Conservation (phyloP, 2,888 invertebrate species). For the Tholera decimalis region DNA sequence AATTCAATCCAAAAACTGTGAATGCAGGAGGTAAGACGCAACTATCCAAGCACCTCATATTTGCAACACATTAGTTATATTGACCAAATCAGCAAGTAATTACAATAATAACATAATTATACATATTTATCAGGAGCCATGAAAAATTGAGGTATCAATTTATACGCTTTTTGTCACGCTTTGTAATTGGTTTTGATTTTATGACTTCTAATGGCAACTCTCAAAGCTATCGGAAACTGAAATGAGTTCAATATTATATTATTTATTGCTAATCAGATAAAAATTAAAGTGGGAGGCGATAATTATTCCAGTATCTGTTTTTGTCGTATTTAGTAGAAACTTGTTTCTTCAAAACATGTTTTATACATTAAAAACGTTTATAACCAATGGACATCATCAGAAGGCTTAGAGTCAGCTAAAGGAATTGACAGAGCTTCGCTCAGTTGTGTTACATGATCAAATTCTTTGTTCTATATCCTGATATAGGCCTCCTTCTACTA, state of each 20-base stretch:
- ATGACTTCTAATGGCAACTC: not conserved
- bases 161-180: not conserved
- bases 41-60: no score
- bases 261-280: conserved; percentile 7
- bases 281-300: not conserved
- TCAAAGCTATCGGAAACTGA: conserved; percentile 22
- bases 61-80: conserved; percentile 9
- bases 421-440: no score
- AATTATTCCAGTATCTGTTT: not conserved
- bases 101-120: conserved; percentile 4
- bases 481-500: no score
- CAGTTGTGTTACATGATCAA: no score
- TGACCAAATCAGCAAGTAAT: conserved; percentile 23
- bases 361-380: no score
- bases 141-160: conserved; percentile 18
- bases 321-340: not conserved
- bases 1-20: no score
- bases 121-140: conserved; percentile 3
- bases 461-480: no score
- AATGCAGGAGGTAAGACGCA: no score
- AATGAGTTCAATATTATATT: not conserved
- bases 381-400: no score
- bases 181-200: conserved; percentile 24
- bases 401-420: no score
- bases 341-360: not conserved